Conservation (phyloP, 1,140 invertebrate species). For the Drosophila grimshawi region DNA sequence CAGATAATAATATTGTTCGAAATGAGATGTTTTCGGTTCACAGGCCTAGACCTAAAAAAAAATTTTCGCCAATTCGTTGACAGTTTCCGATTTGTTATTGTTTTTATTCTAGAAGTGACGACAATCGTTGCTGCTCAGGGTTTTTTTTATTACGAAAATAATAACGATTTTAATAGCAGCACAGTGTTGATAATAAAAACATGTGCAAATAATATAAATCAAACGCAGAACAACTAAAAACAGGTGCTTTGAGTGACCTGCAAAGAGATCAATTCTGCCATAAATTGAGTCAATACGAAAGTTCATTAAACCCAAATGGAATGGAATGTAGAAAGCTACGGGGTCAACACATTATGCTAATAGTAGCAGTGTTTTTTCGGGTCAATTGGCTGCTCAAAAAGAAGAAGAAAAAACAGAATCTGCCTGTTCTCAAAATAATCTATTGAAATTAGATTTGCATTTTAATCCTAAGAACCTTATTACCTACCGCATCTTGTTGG, state of each 20-base stretch:
- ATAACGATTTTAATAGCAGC: background rate
- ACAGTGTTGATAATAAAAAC: conserved; percentile 2
- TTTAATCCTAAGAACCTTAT: background rate
- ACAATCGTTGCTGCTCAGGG: conserved; percentile 11
- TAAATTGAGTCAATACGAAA: conserved; percentile 25
- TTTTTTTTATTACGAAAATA: background rate
- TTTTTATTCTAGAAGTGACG: conserved; percentile 14
- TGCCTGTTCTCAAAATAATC: too few relatives aligned
- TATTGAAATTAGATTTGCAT: too few relatives aligned
- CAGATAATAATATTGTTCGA: conserved; percentile 24
- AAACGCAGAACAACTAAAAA: conserved; percentile 13
- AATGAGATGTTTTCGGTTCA: conserved; percentile 3
- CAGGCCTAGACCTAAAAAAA: background rate
- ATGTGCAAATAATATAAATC: background rate
- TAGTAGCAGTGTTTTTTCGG: conserved; percentile 9
- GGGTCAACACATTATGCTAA: conserved; percentile 38
- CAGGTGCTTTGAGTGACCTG: background rate
- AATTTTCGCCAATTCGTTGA: conserved; percentile 3
- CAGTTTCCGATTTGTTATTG: conserved; percentile 19
- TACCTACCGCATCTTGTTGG: background rate
- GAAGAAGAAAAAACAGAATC: background rate
- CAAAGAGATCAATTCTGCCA: background rate
- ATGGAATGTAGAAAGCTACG: conserved; percentile 33
- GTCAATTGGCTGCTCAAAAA: background rate
- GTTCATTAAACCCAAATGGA: conserved; percentile 58